Evolutionary conservation across 2,113 vertebrate genomes (phyloP).

Genomic region (Silurus meridionalis): DNA sequence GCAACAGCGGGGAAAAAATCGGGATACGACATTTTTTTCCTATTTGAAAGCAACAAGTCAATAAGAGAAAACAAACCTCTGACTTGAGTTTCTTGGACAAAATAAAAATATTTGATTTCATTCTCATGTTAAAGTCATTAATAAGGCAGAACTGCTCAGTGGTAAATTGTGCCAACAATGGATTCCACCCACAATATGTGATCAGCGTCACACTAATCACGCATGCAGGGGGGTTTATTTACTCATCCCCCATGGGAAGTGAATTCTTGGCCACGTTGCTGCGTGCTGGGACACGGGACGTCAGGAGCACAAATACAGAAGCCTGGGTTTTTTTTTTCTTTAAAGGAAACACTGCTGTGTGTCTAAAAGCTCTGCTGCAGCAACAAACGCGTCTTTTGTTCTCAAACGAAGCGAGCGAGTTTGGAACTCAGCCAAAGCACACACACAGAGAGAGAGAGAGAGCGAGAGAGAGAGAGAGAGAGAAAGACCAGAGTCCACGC

Average conservation of each 20-base stretch:
- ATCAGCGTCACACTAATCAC: not conserved
- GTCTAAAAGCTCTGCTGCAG: not conserved
- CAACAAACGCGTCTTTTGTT: conserved; percentile 36
- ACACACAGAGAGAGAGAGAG: not conserved
- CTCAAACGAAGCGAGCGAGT: not conserved
- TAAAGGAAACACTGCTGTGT: not conserved
- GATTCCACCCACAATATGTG: not conserved
- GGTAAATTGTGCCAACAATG: not conserved
- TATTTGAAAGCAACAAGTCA: not conserved
- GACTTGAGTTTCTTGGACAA: not conserved
- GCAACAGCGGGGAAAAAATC: not conserved
- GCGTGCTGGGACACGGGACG: not conserved
- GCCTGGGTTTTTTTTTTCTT: not conserved
- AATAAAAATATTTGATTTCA: not conserved
- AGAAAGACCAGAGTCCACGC: not conserved
- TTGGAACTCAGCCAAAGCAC: conserved; percentile 29
- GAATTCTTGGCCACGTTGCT: not conserved
- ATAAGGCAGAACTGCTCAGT: not conserved
- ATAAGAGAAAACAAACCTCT: not conserved
- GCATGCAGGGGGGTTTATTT: not conserved
- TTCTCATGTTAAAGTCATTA: not conserved
- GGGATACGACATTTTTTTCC: not conserved
- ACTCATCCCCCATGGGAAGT: not conserved
- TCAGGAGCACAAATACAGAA: not conserved
- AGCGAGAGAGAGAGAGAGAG: too few relatives aligned